Conservation (phyloP, 2,113 vertebrate genomes). For the Hystrix cristata region DNA sequence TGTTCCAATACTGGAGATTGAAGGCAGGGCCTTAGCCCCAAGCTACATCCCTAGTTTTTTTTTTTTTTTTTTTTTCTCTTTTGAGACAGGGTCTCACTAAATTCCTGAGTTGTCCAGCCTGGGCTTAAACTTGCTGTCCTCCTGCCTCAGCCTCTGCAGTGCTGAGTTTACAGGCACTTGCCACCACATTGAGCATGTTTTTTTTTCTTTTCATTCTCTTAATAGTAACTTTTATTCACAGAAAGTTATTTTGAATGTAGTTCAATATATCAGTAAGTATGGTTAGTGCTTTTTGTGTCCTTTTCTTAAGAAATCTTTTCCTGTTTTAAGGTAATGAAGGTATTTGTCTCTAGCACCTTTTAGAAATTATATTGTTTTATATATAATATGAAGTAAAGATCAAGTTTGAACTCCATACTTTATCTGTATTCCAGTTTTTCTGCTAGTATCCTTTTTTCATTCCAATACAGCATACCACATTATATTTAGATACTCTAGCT, state of each 20-base stretch:
- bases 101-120: background rate
- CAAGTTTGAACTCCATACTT: background rate
- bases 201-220: background rate
- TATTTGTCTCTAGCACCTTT: background rate
- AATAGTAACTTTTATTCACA: background rate
- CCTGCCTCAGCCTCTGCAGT: background rate
- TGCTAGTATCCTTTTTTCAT: conserved; percentile 18
- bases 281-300: background rate
- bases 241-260: background rate
- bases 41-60: background rate
- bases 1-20: background rate
- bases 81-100: background rate
- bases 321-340: background rate
- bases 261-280: background rate
- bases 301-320: background rate
- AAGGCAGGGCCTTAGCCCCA: background rate
- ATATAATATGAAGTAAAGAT: background rate
- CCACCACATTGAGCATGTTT: background rate
- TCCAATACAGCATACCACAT: background rate
- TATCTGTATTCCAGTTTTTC: conserved; percentile 8
- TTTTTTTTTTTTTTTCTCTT: background rate
- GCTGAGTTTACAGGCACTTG: background rate
- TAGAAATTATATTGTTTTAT: background rate
- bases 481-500: background rate
- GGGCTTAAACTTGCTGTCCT: background rate